A percentile compares a stretch with the other conserved stretches of the same genome.
Evolutionary conservation across 2,113 vertebrate genomes (phyloP).

Genomic region (Epinephelus cyanopodus): DNA sequence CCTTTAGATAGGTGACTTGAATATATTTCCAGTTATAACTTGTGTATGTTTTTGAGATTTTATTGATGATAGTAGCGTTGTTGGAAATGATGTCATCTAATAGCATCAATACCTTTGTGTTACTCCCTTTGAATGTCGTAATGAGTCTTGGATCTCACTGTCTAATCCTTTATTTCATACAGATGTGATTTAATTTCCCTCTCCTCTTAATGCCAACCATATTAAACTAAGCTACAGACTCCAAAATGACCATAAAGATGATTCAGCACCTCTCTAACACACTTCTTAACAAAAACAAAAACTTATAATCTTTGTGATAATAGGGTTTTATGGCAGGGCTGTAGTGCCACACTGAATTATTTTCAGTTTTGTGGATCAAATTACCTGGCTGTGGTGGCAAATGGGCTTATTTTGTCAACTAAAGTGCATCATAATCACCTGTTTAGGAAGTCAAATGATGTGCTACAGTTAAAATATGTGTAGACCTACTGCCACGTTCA

Average conservation of each 20-base stretch:
- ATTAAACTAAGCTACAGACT: background rate
- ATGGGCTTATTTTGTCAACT: background rate
- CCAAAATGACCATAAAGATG: background rate
- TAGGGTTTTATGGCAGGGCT: background rate
- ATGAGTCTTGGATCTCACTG: background rate
- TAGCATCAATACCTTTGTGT: background rate
- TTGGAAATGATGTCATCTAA: background rate
- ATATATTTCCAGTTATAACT: background rate
- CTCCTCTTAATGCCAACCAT: background rate
- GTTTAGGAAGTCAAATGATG: background rate
- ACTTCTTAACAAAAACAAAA: conserved; percentile 6
- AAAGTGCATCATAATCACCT: background rate
- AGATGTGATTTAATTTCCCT: conserved; percentile 7
- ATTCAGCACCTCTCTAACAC: background rate
- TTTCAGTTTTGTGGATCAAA: background rate
- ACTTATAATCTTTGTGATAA: background rate
- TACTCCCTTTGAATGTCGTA: background rate
- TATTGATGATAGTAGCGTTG: too few species aligned
- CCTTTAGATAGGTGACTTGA: background rate
- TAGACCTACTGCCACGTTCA: background rate
- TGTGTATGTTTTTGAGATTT: background rate
- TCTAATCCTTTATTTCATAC: background rate
- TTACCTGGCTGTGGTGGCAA: background rate
- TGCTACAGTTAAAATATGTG: too few species aligned
- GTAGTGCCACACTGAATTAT: background rate